Base-by-base conservation (phyloP, 2,797 vertebrate species). In the Streptopelia turtur region DNA sequence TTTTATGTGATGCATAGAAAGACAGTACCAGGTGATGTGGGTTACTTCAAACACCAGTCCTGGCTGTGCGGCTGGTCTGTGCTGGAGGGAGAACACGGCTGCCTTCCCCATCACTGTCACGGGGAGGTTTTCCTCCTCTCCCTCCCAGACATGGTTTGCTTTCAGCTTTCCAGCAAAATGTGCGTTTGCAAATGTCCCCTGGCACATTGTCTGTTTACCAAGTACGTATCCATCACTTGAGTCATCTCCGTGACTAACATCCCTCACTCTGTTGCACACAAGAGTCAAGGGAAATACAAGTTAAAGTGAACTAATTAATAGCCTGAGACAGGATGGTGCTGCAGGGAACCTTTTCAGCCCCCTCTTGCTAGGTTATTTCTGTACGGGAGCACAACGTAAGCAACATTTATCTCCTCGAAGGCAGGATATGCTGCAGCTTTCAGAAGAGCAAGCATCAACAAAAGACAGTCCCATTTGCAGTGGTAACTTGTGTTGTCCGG, bases 281-380 rank as follows among this genome's bases (percentile, higher is more conserved):
- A 50, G 53, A 90, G 39, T 78, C 33, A 68, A 69, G 68, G 71
- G 59, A 86, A 92, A 89, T 43, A 55, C 37, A 82, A 93, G 82
- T 70, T 84, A 90, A 87, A 91, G 71, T 18, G 59, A 87, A 84
- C 45, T 90, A 93, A 90, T 91, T 93, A 90, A 94, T 82, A 89
- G 85, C 49, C 74, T 80, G 71, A 88, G 90, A 96, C 83, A 96
- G 77, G 72, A 80, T 74, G 59, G 53, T 89, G 72, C 88, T 79
- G 30, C 83, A 79, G 94, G 92, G 91, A 90, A 35, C 21, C 0
- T 91, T 83, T 94, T 64, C 59, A 80, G 57, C 27, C 68, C 43
- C 37, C 30, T 91, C 49, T 45, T 79, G 39, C 37, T 64, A n/a
- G 55, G 64, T 95, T 60, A 60, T 84, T 91, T 93, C 79, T 77